Conservation (phyloP, 2,888 invertebrate genomes). For the Eupithecia subfuscata region DNA sequence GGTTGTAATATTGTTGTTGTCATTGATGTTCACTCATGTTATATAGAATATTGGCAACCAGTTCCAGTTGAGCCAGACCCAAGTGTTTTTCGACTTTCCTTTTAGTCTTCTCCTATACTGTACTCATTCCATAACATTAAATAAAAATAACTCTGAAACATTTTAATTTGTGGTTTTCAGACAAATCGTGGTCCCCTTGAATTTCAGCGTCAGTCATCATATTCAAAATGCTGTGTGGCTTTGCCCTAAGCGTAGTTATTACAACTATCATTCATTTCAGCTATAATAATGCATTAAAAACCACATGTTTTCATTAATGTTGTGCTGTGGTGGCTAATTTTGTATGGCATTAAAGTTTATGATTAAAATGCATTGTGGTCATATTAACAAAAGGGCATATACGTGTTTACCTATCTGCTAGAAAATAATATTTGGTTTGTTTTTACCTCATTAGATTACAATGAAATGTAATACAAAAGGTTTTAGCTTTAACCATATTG, state of each 20-base stretch:
- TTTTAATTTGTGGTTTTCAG: neutral
- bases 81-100: neutral
- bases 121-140: neutral
- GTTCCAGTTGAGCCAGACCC: neutral
- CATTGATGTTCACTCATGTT: no score
- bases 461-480: no score
- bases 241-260: constrained; percentile 62
- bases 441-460: neutral
- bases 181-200: neutral
- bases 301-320: constrained; percentile 79
- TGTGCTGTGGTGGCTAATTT: constrained; percentile 60
- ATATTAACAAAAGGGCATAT: constrained; percentile 29
- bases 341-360: constrained; percentile 63
- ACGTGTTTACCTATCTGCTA: neutral
- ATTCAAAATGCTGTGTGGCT: constrained; percentile 1
- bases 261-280: constrained; percentile 71
- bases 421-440: neutral
- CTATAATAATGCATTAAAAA: constrained; percentile 81
- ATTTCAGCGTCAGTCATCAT: neutral
- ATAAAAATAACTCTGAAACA: neutral
- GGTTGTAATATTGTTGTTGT: no score
- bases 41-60: neutral
- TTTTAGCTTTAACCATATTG: no score
- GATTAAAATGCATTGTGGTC: constrained; percentile 52
- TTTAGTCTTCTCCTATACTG: neutral